Conservation (phyloP, 2,888 invertebrate genomes). For the Drosophila lutescens region DNA sequence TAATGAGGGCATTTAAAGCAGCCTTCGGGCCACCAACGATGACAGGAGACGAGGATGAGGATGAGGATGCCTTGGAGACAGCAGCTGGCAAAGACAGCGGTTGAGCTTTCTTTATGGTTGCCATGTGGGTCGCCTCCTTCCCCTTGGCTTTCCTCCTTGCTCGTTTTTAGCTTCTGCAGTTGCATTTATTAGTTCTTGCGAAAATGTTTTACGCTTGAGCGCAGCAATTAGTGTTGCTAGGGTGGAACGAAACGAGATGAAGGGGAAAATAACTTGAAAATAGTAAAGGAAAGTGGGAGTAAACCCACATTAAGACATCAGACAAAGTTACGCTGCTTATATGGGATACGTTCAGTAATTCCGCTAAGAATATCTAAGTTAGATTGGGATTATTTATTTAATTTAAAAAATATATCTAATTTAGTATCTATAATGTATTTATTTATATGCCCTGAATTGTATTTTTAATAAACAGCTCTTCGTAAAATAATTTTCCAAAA, state of each 20-base stretch:
- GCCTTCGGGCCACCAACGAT: slow-evolving; percentile 40
- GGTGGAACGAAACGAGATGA: neutral
- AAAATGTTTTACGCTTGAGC: slow-evolving; percentile 51
- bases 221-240: slow-evolving; percentile 49
- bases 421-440: too few species aligned
- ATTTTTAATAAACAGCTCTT: neutral
- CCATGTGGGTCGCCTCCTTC: slow-evolving; percentile 27
- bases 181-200: slow-evolving; percentile 56
- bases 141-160: neutral
- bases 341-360: neutral
- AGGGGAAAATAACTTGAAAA: neutral
- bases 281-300: neutral
- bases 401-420: too few species aligned
- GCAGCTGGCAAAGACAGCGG: slow-evolving; percentile 32
- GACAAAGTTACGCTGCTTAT: too few species aligned
- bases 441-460: too few species aligned
- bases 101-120: slow-evolving; percentile 30
- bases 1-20: slow-evolving; percentile 47
- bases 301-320: neutral
- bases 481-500: neutral
- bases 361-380: too few species aligned
- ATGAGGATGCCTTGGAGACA: slow-evolving; percentile 30
- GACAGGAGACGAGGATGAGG: slow-evolving; percentile 13
- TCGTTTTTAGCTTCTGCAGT: slow-evolving; percentile 17
- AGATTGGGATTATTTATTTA: too few species aligned